These are phyloP conservation scores for Tautogolabrus adspersus DNA, from an alignment of 2,113 vertebrate species.

Conservation along the genomic window DNA sequence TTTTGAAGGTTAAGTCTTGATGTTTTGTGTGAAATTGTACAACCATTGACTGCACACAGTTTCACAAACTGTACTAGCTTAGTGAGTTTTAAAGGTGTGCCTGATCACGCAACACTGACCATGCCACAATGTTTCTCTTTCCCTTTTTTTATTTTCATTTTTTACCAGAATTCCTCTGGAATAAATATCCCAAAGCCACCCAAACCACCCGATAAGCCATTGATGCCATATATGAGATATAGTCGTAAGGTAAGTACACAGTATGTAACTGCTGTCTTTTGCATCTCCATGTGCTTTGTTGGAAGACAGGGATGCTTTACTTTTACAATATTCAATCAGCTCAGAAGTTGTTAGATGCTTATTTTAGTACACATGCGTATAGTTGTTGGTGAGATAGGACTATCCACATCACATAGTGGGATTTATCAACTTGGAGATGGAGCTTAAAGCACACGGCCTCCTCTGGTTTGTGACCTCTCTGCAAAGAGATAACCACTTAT, in stretches of 20 bases:
- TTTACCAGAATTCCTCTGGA: conserved; percentile 93
- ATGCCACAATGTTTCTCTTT: conserved; percentile 39
- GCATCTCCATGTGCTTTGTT: conserved; percentile 51
- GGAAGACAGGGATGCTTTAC: conserved; percentile 52
- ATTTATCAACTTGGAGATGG: conserved; percentile 70
- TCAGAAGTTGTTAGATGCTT: conserved; percentile 26
- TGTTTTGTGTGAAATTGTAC: not conserved
- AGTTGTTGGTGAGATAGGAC: conserved; percentile 39
- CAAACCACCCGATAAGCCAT: conserved; percentile 98
- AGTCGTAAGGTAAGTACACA: conserved; percentile 93
- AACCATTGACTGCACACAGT: not conserved
- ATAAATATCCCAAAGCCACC: conserved; percentile 99
- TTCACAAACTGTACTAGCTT: not conserved
- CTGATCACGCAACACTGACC: not conserved
- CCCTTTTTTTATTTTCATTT: not conserved
- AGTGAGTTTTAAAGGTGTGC: not conserved
- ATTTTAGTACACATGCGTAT: conserved; percentile 21
- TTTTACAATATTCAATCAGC: conserved; percentile 31
- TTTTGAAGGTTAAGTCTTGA: conserved; percentile 16
- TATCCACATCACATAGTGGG: conserved; percentile 50
- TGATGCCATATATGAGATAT: conserved; percentile 99
- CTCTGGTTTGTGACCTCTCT: conserved; percentile 84
- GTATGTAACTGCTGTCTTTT: conserved; percentile 32
- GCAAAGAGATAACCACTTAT: conserved; percentile 78
- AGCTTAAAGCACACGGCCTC: conserved; percentile 81